Base-by-base conservation (phyloP, 2,113 vertebrate species). In the Anseranas semipalmata region DNA sequence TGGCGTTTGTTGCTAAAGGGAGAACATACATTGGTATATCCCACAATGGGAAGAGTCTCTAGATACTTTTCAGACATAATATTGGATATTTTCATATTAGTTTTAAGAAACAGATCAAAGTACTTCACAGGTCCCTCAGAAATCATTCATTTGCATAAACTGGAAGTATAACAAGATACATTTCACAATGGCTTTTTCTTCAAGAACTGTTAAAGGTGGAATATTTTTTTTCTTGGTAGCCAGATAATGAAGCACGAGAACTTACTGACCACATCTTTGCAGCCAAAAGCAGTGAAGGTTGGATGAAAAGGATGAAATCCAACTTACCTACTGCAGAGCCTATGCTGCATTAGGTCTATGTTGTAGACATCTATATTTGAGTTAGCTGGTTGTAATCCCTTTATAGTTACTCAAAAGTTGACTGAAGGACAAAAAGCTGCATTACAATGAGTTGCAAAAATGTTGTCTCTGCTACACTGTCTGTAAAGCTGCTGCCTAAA, bases 81-180 rank as follows among this genome's bases (percentile, higher is more conserved):
- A 5, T 4, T 4, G 3, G 9, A 24, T 85, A 37, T 65, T 78
- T 35, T 20, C 37, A 65, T 9, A 18, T 1, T 0, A 0, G 2
- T 73, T 84, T 41, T 82, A 59, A 91, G 35, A 71, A 92, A 55
- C 2, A 46, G 19, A 9, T 9, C 12, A 37, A 72, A 84, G 12
- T 16, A 3, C 1, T 86, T 58, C 55, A 60, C 20, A 65, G 6
- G 28, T 79, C 21, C 30, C 22, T 76, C 62, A 76, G 48, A 55
- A 92, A 67, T 24, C 4, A 13, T 73, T 91, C 19, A 32, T 46
- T 35, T 55, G 4, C 58, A 50, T 58, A 41, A 74, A 0, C 10
- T 35, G 50, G 24, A 80, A 4, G 56, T 30, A 60, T 22, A 32
- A 43, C 3, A 74, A 4, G 17, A 46, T 39, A 58, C 39, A 46